Base-by-base conservation (phyloP, 2,113 vertebrate genomes). In the Shinisaurus crocodilurus region DNA sequence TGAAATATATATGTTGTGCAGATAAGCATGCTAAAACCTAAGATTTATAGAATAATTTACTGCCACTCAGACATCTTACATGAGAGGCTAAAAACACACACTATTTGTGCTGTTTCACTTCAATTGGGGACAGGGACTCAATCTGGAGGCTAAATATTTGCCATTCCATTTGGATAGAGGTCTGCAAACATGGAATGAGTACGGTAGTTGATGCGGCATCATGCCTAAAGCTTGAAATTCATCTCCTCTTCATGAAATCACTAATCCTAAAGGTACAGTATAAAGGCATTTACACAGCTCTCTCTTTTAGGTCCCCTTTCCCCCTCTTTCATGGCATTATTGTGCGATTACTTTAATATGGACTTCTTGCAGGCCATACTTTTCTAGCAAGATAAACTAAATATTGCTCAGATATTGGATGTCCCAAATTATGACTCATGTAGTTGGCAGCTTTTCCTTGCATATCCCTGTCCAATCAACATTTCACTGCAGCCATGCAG, bases 121-220 rank as follows among this genome's bases (percentile, higher is more conserved):
- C 43, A 94, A 43, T 50, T 18, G 29, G 76, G 32, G 60, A 50
- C 63, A 40, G 27, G 63, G 74, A 63, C 90, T 94, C 86, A 94
- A 92, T 85, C 86, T 88, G 48, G 45, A 91, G 92, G 90, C 88
- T 90, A 94, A 92, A 88, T 94, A 90, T 90, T 89, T 95, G 69
- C 92, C 85, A 93, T 79, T 74, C 79, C 86, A 8, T 95, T 91
- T 87, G 88, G 90, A 90, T 25, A 80, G 65, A 87, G 88, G 6
- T 76, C 80, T 0, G 1, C 43, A 93, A 91, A 89, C 83, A 40
- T 70, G 40, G 43, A 93, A 86, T 63, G 27, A 65, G n/a, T n/a
- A n/a, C n/a, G n/a, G n/a, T n/a, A n/a, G 40, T 3, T 40, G 63
- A 6, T 0, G 23, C 50, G 34, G 74, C 57, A 89, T 60, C 40